Evolutionary conservation across 2,797 vertebrate genomes (phyloP).

Genomic region (Cirrhinus molitorella): DNA sequence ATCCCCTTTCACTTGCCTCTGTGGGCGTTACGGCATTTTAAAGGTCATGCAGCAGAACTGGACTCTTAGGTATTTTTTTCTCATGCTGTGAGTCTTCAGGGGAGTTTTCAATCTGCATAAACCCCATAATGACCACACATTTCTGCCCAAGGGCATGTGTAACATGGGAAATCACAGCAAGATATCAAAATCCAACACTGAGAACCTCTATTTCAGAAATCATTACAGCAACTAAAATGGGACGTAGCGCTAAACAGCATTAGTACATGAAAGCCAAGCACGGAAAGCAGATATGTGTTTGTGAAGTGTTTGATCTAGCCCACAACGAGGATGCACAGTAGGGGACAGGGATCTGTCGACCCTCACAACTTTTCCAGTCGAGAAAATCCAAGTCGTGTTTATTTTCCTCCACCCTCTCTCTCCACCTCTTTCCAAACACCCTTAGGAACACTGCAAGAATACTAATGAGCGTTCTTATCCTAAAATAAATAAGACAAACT

Average conservation of each 20-base stretch:
- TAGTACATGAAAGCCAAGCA: conserved; percentile 59
- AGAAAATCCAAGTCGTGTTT: conserved; percentile 29
- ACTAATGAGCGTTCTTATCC: conserved; percentile 51
- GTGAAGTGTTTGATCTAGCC: conserved; percentile 61
- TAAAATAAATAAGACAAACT: conserved; percentile 52
- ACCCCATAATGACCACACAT: not conserved
- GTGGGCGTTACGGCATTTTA: conserved; percentile 24
- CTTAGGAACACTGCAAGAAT: conserved; percentile 34
- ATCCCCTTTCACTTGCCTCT: not conserved
- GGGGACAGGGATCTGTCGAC: conserved; percentile 48
- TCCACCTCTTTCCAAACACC: conserved; percentile 23
- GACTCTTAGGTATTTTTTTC: conserved; percentile 31
- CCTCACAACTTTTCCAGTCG: conserved; percentile 31
- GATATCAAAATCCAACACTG: conserved; percentile 42
- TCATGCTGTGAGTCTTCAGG: conserved; percentile 16
- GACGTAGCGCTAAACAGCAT: conserved; percentile 50
- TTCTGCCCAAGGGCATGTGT: conserved; percentile 15
- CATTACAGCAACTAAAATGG: conserved; percentile 58
- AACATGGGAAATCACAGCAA: conserved; percentile 28
- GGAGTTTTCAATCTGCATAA: conserved; percentile 48
- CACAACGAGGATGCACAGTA: conserved; percentile 49
- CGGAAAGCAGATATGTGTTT: conserved; percentile 52
- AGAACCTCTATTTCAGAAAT: conserved; percentile 50
- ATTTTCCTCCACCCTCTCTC: conserved; percentile 39
- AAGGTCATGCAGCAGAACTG: conserved; percentile 50